A percentile compares a stretch with the other conserved stretches of the same genome.
Evolutionary conservation across 2,797 vertebrate genomes (phyloP).

Genomic region (Furcifer pardalis): DNA sequence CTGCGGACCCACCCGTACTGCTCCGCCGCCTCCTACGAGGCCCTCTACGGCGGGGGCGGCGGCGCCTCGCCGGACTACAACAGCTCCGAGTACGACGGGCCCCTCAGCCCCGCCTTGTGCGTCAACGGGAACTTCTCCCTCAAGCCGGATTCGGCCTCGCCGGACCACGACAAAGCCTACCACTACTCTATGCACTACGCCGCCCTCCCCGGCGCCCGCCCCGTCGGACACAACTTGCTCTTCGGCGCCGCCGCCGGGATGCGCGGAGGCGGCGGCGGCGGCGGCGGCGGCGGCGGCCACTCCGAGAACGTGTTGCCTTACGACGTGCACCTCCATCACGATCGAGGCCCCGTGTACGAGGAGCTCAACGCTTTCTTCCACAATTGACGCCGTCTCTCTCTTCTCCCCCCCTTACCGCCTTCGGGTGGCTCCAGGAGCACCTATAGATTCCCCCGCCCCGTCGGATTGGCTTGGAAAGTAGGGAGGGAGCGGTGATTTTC

Average conservation of each 20-base stretch:
- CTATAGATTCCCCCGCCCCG: too few relatives aligned
- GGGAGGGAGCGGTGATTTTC: not conserved
- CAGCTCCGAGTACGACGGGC: conserved; percentile 94
- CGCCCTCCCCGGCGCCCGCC: conserved; percentile 85
- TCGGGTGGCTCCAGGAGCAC: too few relatives aligned
- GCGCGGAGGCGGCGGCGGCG: conserved; percentile 85
- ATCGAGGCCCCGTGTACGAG: conserved; percentile 90
- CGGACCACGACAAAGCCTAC: conserved; percentile 93
- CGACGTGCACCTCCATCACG: conserved; percentile 93
- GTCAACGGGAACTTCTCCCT: conserved; percentile 92
- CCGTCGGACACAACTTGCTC: conserved; percentile 82
- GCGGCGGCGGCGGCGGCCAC: conserved; percentile 79
- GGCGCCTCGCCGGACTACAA: conserved; percentile 91
- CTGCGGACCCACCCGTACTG: conserved; percentile 90
- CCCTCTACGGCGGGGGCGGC: conserved; percentile 88
- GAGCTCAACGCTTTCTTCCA: conserved; percentile 98
- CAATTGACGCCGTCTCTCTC: conserved; percentile 79
- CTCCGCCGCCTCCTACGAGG: conserved; percentile 86
- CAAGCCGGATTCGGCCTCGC: conserved; percentile 89
- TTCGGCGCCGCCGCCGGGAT: conserved; percentile 88
- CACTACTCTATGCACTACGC: conserved; percentile 99
- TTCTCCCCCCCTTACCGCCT: conserved; percentile 15
- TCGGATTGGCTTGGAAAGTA: not conserved
- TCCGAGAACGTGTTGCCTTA: conserved; percentile 96
- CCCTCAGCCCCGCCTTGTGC: conserved; percentile 91